Percentiles rank a stretch among this genome's conserved stretches.
These are phyloP conservation scores for Cydia fagiglandana DNA, from an alignment of 1,140 invertebrate genomes.

Conservation along the genomic window DNA sequence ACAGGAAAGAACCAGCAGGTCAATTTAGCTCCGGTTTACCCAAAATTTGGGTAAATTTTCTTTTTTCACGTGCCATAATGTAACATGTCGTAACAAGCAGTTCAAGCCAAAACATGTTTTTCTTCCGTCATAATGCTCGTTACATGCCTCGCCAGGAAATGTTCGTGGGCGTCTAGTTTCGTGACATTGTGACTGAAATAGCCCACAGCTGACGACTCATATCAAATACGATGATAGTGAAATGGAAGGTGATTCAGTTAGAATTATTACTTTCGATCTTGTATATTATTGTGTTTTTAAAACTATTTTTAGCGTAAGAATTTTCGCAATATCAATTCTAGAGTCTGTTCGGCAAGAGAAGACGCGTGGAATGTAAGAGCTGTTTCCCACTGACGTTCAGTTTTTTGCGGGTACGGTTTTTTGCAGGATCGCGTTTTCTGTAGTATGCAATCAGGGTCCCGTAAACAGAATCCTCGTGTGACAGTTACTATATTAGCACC, in stretches of 20 bases:
- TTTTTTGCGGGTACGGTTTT: too few relatives aligned
- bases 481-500: too few relatives aligned
- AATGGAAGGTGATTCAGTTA: slow-evolving; percentile 16
- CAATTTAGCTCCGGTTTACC: too few relatives aligned
- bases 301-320: too few relatives aligned
- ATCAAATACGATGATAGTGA: slow-evolving; percentile 41
- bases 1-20: too few relatives aligned
- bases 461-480: too few relatives aligned
- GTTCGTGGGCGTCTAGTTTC: slow-evolving; percentile 49
- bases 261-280: slow-evolving; percentile 17
- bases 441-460: too few relatives aligned
- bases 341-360: too few relatives aligned
- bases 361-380: too few relatives aligned
- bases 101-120: slow-evolving; percentile 18
- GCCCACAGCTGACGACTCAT: slow-evolving; percentile 52
- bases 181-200: slow-evolving; percentile 65
- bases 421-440: too few relatives aligned
- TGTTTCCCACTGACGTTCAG: too few relatives aligned
- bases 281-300: neutral
- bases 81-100: neutral
- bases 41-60: neutral
- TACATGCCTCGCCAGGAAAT: slow-evolving; percentile 37
- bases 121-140: slow-evolving; percentile 34
- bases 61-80: neutral
- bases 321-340: too few relatives aligned